Percentiles rank a stretch among this genome's conserved stretches.
phyloP scores from a whole-genome alignment of 64 coral and sea anemone genomes.

The Astreopora myriophthalma region DNA sequence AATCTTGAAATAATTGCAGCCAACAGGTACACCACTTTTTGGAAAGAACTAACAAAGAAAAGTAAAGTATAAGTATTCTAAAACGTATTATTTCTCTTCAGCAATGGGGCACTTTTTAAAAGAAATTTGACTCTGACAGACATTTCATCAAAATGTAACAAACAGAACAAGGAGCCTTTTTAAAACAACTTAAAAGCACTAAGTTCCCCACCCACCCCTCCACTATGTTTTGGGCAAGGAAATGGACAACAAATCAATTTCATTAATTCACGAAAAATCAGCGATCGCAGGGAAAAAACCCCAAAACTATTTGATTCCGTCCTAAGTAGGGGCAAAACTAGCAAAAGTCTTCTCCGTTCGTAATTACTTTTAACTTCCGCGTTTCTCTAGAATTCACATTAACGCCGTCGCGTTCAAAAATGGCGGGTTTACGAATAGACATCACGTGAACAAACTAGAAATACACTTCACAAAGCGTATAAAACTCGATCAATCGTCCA shows the following conservation, averaged over 20 bases:
- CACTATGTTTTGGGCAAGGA: neutral
- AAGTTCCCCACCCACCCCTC: neutral
- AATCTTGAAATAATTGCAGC: too few species aligned
- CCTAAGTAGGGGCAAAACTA: neutral
- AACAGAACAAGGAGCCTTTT: neutral
- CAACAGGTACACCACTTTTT: too few species aligned
- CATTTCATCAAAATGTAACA: neutral
- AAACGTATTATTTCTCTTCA: neutral
- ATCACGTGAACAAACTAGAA: conserved; percentile 92
- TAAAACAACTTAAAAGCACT: neutral
- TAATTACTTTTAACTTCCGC: neutral
- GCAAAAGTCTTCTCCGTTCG: neutral
- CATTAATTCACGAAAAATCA: neutral
- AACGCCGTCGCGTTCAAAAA: conserved; percentile 86
- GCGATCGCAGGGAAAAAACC: neutral
- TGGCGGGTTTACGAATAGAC: conserved; percentile 85
- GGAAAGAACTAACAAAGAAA: too few species aligned
- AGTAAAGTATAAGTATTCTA: too few species aligned
- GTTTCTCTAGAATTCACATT: conserved; percentile 1
- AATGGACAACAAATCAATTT: conserved; percentile 25
- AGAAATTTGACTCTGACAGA: neutral
- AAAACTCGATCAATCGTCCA: conserved; percentile 55
- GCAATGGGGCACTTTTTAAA: too few species aligned
- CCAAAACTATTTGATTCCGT: neutral
- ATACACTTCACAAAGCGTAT: conserved; percentile 78